Evolutionary conservation across 2,113 vertebrate genomes (phyloP), one percentile per base, ranked within the genome.

Genomic region (Notiomystis cincta): DNA sequence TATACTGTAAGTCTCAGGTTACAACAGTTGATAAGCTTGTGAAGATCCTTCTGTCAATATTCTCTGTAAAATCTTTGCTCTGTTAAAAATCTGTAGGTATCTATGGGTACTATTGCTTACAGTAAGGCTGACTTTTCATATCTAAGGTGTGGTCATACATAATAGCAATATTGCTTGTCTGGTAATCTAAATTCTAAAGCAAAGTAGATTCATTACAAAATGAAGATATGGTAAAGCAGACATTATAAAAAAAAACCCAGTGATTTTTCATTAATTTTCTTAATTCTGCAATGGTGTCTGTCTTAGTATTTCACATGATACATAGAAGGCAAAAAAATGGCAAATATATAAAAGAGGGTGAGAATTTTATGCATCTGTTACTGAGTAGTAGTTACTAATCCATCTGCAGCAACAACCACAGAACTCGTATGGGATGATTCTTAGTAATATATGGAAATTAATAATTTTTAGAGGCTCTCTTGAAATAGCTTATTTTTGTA

Each of bases 11-110:
- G 37, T 90, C 45, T 96, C 50, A 47, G 22, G 42, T 80, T 83
- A 5, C 57, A 83, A 50, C n/a, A 61, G 37, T 30, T 83, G 64
- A 57, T 83, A 94, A 93, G n/a, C 20, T 93, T 66, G 21, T 84
- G 67, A 89, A 89, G 18, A 18, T 73, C 20, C 23, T 75, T 70
- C 48, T 73, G 54, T 66, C 50, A 72, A 16, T 58, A 81, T 62
- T 76, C 42, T 57, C 31, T 45, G 42, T 88, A 82, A 95, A 92
- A 80, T 88, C 25, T 33, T 89, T n/a, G 8, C 28, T 64, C 18
- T 76, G 2, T 72, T 83, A 70, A 89, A 86, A 83, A 70, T 77
- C 20, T 50, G 1, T 51, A 18, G 4, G 3, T 69, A 57, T 65
- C 47, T 91, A 0, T 33, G 33, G 13, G 9, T 89, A 61, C 45